Evolutionary conservation across 2,888 invertebrate genomes (phyloP).

Genomic region (Deroplatys truncata): DNA sequence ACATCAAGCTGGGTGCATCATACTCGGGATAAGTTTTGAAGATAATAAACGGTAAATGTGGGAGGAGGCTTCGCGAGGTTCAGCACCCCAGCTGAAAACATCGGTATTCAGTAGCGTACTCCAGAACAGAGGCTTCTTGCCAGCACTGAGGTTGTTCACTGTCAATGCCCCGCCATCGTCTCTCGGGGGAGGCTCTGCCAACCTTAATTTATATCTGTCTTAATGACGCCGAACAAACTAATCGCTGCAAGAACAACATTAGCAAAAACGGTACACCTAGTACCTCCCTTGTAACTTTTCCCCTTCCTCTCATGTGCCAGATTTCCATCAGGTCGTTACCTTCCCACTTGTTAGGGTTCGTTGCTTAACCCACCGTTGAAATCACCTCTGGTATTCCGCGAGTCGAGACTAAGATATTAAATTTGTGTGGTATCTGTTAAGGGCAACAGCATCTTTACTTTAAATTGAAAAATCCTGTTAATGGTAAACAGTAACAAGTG

Average conservation of each 20-base stretch:
- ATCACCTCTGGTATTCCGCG: not conserved
- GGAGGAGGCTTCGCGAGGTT: not conserved
- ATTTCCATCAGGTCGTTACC: not conserved
- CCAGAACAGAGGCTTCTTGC: not conserved
- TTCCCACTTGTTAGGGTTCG: not conserved
- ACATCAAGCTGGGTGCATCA: no score
- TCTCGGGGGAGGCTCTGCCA: not conserved
- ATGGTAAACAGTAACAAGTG: no score
- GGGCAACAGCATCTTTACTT: no score
- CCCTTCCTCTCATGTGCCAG: not conserved
- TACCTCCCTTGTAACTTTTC: not conserved
- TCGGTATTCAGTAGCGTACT: not conserved
- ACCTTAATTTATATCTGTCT: not conserved
- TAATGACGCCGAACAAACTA: not conserved
- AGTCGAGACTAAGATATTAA: no score
- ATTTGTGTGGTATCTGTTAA: no score
- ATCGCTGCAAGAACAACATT: not conserved
- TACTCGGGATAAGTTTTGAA: no score
- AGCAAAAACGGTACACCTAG: not conserved
- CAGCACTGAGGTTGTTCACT: not conserved
- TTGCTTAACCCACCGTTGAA: not conserved
- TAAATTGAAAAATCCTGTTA: no score
- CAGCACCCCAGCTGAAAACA: not conserved
- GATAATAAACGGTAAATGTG: no score
- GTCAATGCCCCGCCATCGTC: not conserved